A percentile compares a stretch with the other conserved stretches of the same genome.
These are phyloP conservation scores for Calliopum simillimum DNA, from an alignment of 2,888 invertebrate species.

Conservation along the genomic window DNA sequence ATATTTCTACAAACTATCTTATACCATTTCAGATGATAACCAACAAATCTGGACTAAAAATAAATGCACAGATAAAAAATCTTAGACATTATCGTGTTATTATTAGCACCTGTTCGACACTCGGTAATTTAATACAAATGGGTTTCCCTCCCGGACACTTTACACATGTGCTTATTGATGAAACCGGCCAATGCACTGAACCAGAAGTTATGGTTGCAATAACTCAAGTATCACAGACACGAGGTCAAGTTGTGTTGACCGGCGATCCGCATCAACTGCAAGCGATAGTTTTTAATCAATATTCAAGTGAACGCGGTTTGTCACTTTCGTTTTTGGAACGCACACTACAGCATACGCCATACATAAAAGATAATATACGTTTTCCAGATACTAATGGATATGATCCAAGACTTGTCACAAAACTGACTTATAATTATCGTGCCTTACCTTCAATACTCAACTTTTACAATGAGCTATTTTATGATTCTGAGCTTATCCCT, in stretches of 20 bases:
- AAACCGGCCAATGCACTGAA: constrained; percentile 93
- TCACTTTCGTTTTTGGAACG: constrained; percentile 79
- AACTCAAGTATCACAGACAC: constrained; percentile 72
- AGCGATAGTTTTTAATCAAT: constrained; percentile 79
- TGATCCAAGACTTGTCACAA: constrained; percentile 86
- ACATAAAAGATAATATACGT: constrained; percentile 72
- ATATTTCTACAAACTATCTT: too few species aligned
- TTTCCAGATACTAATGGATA: constrained; percentile 74
- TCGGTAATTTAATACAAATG: constrained; percentile 78
- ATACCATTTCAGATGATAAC: constrained; percentile 58
- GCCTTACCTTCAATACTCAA: constrained; percentile 82
- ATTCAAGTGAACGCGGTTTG: constrained; percentile 76
- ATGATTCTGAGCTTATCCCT: constrained; percentile 80
- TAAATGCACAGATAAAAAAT: constrained; percentile 71
- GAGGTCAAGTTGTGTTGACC: constrained; percentile 78
- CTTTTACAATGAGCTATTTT: constrained; percentile 85
- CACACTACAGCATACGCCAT: constrained; percentile 75
- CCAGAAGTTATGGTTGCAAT: constrained; percentile 89
- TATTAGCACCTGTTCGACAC: constrained; percentile 84
- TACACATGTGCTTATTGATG: constrained; percentile 91
- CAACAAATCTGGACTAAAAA: constrained; percentile 66
- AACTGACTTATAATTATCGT: constrained; percentile 87
- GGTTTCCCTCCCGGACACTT: constrained; percentile 84
- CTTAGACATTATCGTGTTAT: constrained; percentile 84
- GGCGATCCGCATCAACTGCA: constrained; percentile 94